A percentile compares a stretch with the other conserved stretches of the same genome.
Conservation (phyloP, 2,797 vertebrate genomes). For the Scomberomorus guttatus region DNA sequence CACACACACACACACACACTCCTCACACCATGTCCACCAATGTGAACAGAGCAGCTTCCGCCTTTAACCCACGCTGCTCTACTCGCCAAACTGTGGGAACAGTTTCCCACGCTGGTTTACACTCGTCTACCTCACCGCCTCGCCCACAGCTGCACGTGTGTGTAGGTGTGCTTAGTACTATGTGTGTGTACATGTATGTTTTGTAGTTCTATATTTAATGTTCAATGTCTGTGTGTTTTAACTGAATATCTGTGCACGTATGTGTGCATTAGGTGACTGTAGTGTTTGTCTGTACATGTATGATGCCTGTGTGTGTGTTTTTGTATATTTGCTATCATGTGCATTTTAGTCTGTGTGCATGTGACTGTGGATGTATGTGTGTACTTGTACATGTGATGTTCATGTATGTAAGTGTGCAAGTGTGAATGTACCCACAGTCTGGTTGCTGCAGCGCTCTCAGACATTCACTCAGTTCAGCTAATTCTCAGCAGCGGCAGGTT, state of each 20-base stretch:
- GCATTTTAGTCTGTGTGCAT: not conserved
- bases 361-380: not conserved
- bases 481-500: slow-evolving; percentile 69
- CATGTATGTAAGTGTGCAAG: slow-evolving; percentile 7
- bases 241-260: too few species aligned
- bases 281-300: too few species aligned
- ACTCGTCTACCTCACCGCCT: slow-evolving; percentile 23
- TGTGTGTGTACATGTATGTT: slow-evolving; percentile 24
- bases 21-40: slow-evolving; percentile 54
- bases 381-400: not conserved
- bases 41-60: slow-evolving; percentile 60
- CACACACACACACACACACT: slow-evolving; percentile 32
- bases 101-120: slow-evolving; percentile 74
- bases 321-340: not conserved
- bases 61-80: slow-evolving; percentile 67
- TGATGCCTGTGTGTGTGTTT: not conserved
- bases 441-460: slow-evolving; percentile 56
- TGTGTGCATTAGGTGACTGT: too few species aligned
- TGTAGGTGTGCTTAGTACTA: slow-evolving; percentile 28
- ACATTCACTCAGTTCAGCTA: slow-evolving; percentile 69
- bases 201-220: not conserved
- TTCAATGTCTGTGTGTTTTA: not conserved
- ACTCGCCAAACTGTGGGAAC: slow-evolving; percentile 70
- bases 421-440: slow-evolving; percentile 56
- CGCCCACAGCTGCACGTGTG: slow-evolving; percentile 33